Evolutionary conservation across 2,113 vertebrate species (phyloP), one percentile per base, ranked within the genome.

Genomic region (Pelobates fuscus): DNA sequence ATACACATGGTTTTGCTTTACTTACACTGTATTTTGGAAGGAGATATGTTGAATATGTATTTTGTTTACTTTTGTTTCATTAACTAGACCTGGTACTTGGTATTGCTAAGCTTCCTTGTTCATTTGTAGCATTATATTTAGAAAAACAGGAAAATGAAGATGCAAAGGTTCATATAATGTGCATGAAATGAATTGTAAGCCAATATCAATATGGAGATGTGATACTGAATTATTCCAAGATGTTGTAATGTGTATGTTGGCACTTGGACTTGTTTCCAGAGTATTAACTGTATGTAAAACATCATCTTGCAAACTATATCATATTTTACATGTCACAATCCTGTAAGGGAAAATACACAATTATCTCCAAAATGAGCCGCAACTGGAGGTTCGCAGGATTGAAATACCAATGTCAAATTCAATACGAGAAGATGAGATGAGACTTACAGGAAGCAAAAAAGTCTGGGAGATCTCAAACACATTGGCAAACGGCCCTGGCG

Each of bases 301-400:
- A 74, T 41, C 24, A 23, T 63, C 62, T 74, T 65, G 71, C 71
- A 65, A 65, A 43, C 26, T 57, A 74, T 65, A 65, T 74, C 71
- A 65, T 26, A 65, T 74, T 65, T 60, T 74, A 57, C n/a, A 65
- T 72, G 15, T 54, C 29, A 52, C 26, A 63, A 25, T 46, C 61
- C n/a, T 24, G 23, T 23, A 32, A 72, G 17, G 37, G 27, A 41
- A 73, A 65, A 30, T 65, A 57, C 65, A 10, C 30, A 41, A 52
- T 46, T 32, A 15, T 52, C 21, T 54, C 46, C 25, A 52, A 29
- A 67, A 29, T 59, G 12, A 52, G 29, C 20, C 43, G 21, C 27
- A 52, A 49, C 23, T 20, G 8, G 1, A 71, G 52, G 44, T 52
- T 18, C 20, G 32, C 18, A 62, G 60, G 2, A 55, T 55, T 55